phyloP scores from a whole-genome alignment of 1,140 invertebrate species.

The Magallana ariakensis region DNA sequence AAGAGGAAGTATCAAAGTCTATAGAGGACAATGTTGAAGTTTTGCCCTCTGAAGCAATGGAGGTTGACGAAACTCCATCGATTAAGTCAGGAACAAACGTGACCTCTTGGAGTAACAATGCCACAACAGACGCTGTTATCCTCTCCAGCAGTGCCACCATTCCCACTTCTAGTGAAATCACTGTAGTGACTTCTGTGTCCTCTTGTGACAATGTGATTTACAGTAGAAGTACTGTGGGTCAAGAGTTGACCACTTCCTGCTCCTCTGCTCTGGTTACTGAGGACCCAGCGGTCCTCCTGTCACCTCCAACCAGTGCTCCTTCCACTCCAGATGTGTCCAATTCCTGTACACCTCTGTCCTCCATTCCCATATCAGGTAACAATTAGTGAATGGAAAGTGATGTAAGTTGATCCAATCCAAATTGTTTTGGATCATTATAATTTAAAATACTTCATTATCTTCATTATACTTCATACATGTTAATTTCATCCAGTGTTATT shows the following conservation, averaged over 20 bases:
- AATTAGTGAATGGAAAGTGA: too few relatives aligned
- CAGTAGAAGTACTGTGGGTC: background rate
- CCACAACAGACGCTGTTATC: background rate
- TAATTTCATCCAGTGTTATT: too few relatives aligned
- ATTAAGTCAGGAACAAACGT: background rate
- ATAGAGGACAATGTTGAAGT: slow-evolving; percentile 1
- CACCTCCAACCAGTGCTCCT: background rate
- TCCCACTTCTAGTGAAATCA: background rate
- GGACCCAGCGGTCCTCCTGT: background rate
- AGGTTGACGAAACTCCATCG: background rate
- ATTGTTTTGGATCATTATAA: too few relatives aligned
- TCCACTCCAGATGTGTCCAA: slow-evolving; percentile 40
- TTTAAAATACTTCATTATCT: too few relatives aligned
- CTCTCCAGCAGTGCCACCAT: background rate
- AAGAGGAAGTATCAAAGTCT: background rate
- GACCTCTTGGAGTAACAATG: background rate
- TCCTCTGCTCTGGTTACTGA: background rate
- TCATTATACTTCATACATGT: too few relatives aligned
- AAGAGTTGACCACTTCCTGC: background rate
- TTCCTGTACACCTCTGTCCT: slow-evolving; percentile 38
- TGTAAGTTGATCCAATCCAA: too few relatives aligned
- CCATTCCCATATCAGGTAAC: slow-evolving; percentile 27
- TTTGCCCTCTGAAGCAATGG: background rate
- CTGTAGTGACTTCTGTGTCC: background rate
- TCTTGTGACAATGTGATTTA: background rate